These are phyloP conservation scores for Thera britannica DNA, from an alignment of 2,888 invertebrate species.

Conservation along the genomic window DNA sequence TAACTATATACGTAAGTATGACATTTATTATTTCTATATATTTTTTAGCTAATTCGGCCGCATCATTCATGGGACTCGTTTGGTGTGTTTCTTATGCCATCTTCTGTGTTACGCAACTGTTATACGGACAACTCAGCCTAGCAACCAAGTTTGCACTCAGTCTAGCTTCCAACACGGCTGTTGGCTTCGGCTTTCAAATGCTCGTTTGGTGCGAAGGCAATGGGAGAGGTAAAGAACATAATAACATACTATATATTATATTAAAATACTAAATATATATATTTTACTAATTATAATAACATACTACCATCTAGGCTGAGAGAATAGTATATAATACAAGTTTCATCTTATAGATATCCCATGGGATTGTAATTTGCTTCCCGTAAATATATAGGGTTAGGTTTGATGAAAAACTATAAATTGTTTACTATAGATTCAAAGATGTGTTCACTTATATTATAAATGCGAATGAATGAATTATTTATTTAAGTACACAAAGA, in stretches of 20 bases:
- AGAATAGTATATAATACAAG: too few species aligned
- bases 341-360: too few species aligned
- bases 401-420: too few species aligned
- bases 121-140: slow-evolving; percentile 86
- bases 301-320: too few species aligned
- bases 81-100: slow-evolving; percentile 92
- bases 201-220: slow-evolving; percentile 91
- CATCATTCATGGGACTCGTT: slow-evolving; percentile 90
- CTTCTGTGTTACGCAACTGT: slow-evolving; percentile 88
- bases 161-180: slow-evolving; percentile 90
- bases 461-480: not conserved
- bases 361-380: too few species aligned
- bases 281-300: too few species aligned
- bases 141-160: slow-evolving; percentile 86
- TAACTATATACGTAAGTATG: too few species aligned
- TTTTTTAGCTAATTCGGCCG: slow-evolving; percentile 90
- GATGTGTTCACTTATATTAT: not conserved
- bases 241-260: too few species aligned
- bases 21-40: not conserved
- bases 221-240: slow-evolving; percentile 82
- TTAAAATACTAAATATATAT: too few species aligned
- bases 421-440: too few species aligned
- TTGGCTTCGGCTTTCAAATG: slow-evolving; percentile 91
- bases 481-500: not conserved
- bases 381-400: too few species aligned